These are phyloP conservation scores for Acanthurus lineatus DNA, from an alignment of 2,797 vertebrate species.

Conservation along the genomic window DNA sequence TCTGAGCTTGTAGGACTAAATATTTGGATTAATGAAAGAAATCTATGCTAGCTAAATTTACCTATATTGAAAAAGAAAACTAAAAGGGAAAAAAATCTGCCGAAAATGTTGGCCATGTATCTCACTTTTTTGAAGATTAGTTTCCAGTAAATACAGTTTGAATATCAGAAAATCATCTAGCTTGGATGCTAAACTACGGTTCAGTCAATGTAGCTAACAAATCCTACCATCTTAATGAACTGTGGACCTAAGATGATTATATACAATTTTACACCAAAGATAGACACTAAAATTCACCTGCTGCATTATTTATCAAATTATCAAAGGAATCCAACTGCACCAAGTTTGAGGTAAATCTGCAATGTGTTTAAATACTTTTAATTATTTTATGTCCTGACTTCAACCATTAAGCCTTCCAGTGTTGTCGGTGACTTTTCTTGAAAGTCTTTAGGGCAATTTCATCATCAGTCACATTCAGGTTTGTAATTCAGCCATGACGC, in stretches of 20 bases:
- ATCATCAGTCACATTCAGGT: constrained; percentile 78
- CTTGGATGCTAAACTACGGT: neutral
- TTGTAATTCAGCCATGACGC: constrained; percentile 70
- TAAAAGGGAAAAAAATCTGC: neutral
- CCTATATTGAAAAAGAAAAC: neutral
- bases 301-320: constrained; percentile 47
- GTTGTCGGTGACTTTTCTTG: constrained; percentile 64
- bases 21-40: constrained; percentile 4
- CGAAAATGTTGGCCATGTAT: neutral
- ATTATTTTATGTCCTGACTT: constrained; percentile 33
- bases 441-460: constrained; percentile 77
- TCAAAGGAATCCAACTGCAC: constrained; percentile 31
- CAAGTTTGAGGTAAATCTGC: constrained; percentile 44
- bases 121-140: neutral
- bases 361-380: constrained; percentile 42
- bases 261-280: constrained; percentile 7
- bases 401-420: constrained; percentile 47
- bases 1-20: constrained; percentile 1
- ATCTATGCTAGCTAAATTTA: neutral
- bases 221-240: constrained; percentile 1
- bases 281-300: constrained; percentile 11
- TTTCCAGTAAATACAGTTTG: neutral
- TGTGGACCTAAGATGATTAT: constrained; percentile 15
- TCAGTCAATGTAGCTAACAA: neutral
- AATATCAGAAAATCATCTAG: neutral